Evolutionary conservation across 2,888 invertebrate genomes (phyloP).

Genomic region (Pyrgus malvae): DNA sequence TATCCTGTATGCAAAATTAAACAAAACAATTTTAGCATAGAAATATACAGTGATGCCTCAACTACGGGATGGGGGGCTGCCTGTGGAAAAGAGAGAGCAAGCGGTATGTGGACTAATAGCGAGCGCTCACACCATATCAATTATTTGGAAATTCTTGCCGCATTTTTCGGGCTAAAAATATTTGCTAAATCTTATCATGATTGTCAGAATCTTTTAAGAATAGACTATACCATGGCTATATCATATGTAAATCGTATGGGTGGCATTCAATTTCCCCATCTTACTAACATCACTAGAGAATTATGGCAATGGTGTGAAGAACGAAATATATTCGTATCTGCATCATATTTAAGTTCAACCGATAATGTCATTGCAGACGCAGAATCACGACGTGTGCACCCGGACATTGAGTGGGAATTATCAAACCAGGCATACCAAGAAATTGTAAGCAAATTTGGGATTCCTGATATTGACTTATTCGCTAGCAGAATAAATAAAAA

Average conservation of each 20-base stretch:
- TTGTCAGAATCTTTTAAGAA: not conserved
- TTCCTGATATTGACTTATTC: conserved; percentile 36
- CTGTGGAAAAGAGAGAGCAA: too few relatives aligned
- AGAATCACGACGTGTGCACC: conserved; percentile 25
- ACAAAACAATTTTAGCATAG: too few relatives aligned
- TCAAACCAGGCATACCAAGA: conserved; percentile 6
- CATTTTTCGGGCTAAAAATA: conserved; percentile 25
- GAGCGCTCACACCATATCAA: not conserved
- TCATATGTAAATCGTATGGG: too few relatives aligned
- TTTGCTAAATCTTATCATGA: conserved; percentile 19
- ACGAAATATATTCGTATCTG: conserved; percentile 11
- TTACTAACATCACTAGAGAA: conserved; percentile 15
- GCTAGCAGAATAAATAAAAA: conserved; percentile 33
- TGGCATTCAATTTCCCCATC: too few relatives aligned
- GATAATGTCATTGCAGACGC: conserved; percentile 16
- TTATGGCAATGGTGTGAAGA: conserved; percentile 32
- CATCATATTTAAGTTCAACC: too few relatives aligned
- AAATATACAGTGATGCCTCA: too few relatives aligned
- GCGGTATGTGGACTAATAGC: not conserved
- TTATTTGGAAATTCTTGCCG: conserved; percentile 26
- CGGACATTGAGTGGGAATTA: conserved; percentile 31
- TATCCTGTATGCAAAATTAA: not conserved
- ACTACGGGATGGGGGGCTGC: too few relatives aligned
- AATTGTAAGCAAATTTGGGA: conserved; percentile 24
- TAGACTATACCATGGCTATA: conserved; percentile 32